These are phyloP conservation scores for Anthrax anthrax DNA, from an alignment of 2,888 invertebrate genomes.

Conservation along the genomic window DNA sequence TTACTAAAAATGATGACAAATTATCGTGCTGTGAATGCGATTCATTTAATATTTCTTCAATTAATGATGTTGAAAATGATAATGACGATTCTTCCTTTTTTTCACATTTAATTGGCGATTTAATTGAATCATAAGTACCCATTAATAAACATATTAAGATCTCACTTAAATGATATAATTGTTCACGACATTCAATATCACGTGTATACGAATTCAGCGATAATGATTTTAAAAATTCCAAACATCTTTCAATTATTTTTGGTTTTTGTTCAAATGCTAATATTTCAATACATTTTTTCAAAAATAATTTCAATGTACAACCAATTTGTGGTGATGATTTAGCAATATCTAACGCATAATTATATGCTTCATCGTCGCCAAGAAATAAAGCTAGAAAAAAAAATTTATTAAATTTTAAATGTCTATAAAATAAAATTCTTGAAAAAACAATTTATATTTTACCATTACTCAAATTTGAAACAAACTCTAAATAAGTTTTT, in stretches of 20 bases:
- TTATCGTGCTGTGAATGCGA: too few species aligned
- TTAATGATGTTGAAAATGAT: too few species aligned
- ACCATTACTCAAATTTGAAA: conserved; percentile 24
- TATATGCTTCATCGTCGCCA: conserved; percentile 20
- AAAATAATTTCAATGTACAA: conserved; percentile 24
- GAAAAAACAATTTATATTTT: not conserved
- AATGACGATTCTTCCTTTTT: not conserved
- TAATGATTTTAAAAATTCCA: conserved; percentile 27
- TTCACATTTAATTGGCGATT: not conserved
- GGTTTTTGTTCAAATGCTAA: conserved; percentile 28
- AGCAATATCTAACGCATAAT: conserved; percentile 19
- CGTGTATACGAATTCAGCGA: conserved; percentile 24
- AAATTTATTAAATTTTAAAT: not conserved
- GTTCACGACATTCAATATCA: conserved; percentile 23
- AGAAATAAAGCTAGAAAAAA: conserved; percentile 19
- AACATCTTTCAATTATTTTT: conserved; percentile 24
- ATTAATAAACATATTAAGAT: conserved; percentile 28
- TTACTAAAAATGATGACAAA: too few species aligned
- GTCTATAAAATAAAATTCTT: not conserved
- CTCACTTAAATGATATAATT: conserved; percentile 29
- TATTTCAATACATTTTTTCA: conserved; percentile 28
- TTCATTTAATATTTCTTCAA: too few species aligned
- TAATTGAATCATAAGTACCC: conserved; percentile 28
- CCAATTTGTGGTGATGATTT: conserved; percentile 27
- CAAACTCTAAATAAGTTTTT: conserved; percentile 16